phyloP scores from a whole-genome alignment of 2,797 vertebrate species.

The Botia almorhae region DNA sequence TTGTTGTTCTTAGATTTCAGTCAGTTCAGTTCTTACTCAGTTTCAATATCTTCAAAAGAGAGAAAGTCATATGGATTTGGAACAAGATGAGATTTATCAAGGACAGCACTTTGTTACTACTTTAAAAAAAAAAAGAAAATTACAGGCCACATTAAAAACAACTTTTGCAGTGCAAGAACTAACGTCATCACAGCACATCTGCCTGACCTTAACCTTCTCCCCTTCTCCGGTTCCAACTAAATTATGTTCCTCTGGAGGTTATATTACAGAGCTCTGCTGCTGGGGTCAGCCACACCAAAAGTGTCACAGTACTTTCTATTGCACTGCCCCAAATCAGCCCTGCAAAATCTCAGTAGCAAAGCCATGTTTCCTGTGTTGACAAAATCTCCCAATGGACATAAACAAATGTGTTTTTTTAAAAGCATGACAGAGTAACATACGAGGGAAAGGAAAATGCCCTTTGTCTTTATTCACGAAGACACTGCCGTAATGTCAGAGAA shows the following conservation, averaged over 20 bases:
- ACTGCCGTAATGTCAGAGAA: background rate
- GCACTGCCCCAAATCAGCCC: conserved; percentile 30
- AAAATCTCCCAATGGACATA: conserved; percentile 59
- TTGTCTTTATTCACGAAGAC: conserved; percentile 11
- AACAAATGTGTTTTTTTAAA: conserved; percentile 41
- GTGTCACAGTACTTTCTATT: conserved; percentile 17
- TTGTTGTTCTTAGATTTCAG: no score
- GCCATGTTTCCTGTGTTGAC: conserved; percentile 73
- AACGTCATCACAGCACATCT: conserved; percentile 56
- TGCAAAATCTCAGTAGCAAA: conserved; percentile 63
- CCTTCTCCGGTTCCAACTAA: conserved; percentile 54
- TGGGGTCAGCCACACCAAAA: conserved; percentile 44
- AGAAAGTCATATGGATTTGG: background rate
- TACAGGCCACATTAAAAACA: background rate
- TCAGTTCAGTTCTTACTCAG: no score
- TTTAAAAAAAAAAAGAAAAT: background rate
- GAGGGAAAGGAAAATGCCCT: conserved; percentile 13
- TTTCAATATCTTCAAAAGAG: no score
- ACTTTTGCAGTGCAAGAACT: background rate
- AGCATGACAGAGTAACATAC: background rate
- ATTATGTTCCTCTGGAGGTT: conserved; percentile 46
- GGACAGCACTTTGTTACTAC: background rate
- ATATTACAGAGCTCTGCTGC: conserved; percentile 50
- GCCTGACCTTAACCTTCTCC: conserved; percentile 53
- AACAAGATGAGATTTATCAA: background rate